Evolutionary conservation across 1,140 invertebrate species (phyloP), one percentile per base, ranked within the genome.

Genomic region (Zaprionus ghesquierei): DNA sequence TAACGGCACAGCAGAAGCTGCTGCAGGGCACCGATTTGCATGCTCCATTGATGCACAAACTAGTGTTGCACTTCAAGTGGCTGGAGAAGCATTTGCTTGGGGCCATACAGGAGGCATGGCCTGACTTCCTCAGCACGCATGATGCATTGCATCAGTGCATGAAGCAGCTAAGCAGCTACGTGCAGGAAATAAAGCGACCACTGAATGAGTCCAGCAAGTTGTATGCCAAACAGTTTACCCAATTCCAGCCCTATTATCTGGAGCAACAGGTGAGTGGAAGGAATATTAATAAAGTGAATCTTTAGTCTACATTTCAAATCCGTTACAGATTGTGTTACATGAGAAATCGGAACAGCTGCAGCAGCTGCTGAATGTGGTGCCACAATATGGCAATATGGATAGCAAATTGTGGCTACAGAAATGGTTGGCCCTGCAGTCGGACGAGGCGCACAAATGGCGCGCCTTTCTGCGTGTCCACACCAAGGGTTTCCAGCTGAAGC

Each of bases 31-130:
- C 87, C 22, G 75, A 81, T 20, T 13, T 92, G 1, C 69, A 89
- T 59, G 41, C 71, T 5, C 75, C 81, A 5, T 29, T 92, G 25
- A 74, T 91, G 68, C 90, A 92, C 49, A 85, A 90, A 50, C 23
- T 92, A n/a, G 64, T 90, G n/a, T 55, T 92, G 23, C 91, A 92
- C 50, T 92, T 90, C 49, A 89, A 90, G 29, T 92, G 91, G 91
- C 20, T 92, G 27, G 61, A 85, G 12, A 92, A 92, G 51, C 74
- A 92, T 31, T 49, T 92, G 6, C 13, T 92, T 0, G 6, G 25
- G 3, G 51, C 31, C 0, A 23, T 91, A 0, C 8, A 63, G 3
- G 12, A 55, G 8, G 35, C 72, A 0, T 58, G 58, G 15, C 54
- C 75, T 1, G 59, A 69, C 0, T 58, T 54, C 29, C 4, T 68